Evolutionary conservation across 2,888 invertebrate species (phyloP).

Genomic region (Sinhomidia bicolor): DNA sequence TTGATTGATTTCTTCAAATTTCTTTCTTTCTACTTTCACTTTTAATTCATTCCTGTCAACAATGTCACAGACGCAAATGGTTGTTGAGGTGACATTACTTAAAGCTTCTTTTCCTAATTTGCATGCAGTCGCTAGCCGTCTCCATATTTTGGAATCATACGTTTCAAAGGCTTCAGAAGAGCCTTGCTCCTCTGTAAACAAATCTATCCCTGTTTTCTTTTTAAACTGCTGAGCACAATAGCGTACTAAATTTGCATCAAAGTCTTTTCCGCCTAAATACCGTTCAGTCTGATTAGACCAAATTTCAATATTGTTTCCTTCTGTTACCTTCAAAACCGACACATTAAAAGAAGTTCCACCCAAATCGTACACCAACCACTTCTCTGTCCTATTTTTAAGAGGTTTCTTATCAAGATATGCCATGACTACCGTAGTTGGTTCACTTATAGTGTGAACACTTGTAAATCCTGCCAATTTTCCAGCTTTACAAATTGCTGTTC

Average conservation of each 20-base stretch:
- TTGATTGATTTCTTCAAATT: background rate
- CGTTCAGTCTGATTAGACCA: constrained; percentile 46
- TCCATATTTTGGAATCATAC: background rate
- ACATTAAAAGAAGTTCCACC: constrained; percentile 78
- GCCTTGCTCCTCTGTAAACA: constrained; percentile 31
- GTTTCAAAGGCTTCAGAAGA: constrained; percentile 9
- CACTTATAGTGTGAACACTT: constrained; percentile 93
- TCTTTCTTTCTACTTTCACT: background rate
- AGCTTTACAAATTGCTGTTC: constrained; percentile 90
- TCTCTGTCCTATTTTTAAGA: background rate
- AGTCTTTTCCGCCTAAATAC: constrained; percentile 66
- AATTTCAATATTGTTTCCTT: constrained; percentile 33
- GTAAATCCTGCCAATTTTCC: constrained; percentile 92
- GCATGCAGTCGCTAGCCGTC: constrained; percentile 38
- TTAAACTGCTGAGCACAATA: constrained; percentile 64
- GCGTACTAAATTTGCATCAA: constrained; percentile 86
- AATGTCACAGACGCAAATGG: background rate
- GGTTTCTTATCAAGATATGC: constrained; percentile 53
- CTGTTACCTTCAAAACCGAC: constrained; percentile 40
- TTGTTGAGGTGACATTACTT: background rate
- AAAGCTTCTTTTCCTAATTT: constrained; percentile 29
- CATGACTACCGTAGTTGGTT: constrained; percentile 84
- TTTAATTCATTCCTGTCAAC: background rate
- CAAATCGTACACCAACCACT: constrained; percentile 67
- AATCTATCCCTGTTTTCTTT: constrained; percentile 1